These are phyloP conservation scores for Panzeria rudis DNA, from an alignment of 2,888 invertebrate species.

Conservation along the genomic window DNA sequence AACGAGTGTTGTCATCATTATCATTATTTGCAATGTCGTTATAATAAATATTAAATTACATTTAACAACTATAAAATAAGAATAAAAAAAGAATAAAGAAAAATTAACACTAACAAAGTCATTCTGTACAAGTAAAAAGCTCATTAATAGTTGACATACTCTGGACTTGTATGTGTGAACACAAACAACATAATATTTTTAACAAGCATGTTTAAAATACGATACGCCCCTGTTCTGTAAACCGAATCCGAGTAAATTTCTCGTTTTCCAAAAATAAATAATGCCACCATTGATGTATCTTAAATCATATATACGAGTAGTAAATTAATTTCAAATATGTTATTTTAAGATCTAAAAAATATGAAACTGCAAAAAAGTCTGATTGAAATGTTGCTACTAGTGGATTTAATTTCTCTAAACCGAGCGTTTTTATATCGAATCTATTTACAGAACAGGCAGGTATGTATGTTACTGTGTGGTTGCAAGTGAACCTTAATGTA, in stretches of 20 bases:
- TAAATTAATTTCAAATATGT: no score
- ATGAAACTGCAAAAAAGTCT: no score
- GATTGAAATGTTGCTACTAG: no score
- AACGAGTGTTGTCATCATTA: neutral
- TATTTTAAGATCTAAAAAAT: no score
- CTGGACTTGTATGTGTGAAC: neutral
- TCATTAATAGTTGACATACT: conserved; percentile 17
- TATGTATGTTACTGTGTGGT: neutral
- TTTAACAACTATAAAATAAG: conserved; percentile 34
- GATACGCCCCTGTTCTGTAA: no score
- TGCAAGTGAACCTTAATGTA: neutral
- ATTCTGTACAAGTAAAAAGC: neutral
- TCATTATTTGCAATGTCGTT: neutral
- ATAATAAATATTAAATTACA: conserved; percentile 30
- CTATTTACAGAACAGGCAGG: no score
- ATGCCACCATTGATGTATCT: no score
- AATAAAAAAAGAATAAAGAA: conserved; percentile 1
- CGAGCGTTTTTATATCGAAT: no score
- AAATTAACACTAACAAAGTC: conserved; percentile 25
- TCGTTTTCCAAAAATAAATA: no score
- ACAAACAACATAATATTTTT: neutral
- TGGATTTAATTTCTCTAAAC: no score
- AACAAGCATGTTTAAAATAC: neutral
- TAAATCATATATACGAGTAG: no score
- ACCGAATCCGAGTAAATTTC: no score